Conservation (phyloP, 2,113 vertebrate genomes). For the Pogona vitticeps region DNA sequence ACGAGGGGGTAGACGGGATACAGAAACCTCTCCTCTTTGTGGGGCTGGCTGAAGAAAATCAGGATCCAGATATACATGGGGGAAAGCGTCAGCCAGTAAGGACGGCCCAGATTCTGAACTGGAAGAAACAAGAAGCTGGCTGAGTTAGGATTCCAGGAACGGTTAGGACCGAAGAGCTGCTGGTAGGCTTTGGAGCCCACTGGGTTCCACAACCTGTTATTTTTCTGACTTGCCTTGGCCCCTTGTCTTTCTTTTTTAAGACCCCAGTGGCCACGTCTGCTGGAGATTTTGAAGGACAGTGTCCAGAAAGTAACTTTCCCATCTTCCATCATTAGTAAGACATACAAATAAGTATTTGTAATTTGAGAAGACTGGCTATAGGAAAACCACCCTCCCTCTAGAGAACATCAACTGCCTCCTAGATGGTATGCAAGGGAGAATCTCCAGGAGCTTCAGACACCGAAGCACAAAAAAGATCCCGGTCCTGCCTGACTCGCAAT, state of each 20-base stretch:
- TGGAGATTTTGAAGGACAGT: no score
- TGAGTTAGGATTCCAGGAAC: not conserved
- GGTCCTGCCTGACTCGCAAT: no score
- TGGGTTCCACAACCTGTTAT: no score
- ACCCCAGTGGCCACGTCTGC: no score
- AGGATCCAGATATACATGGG: slow-evolving; percentile 98
- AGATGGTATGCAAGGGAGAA: not conserved
- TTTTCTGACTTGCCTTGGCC: no score
- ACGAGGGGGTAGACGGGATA: slow-evolving; percentile 97
- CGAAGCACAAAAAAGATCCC: not conserved
- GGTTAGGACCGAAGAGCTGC: no score
- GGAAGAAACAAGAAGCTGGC: slow-evolving; percentile 66
- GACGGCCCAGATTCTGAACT: slow-evolving; percentile 98
- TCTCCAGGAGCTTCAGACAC: slow-evolving; percentile 14
- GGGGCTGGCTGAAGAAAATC: slow-evolving; percentile 94
- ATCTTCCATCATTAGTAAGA: no score
- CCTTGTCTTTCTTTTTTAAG: no score
- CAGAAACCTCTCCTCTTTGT: slow-evolving; percentile 97
- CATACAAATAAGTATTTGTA: no score
- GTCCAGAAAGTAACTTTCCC: no score
- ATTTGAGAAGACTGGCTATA: fast-evolving
- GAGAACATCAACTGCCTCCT: not conserved
- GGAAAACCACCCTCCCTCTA: not conserved
- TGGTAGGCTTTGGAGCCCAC: no score
- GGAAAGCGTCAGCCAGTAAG: slow-evolving; percentile 96